Conservation (phyloP, 2,797 vertebrate genomes). For the Nannoperca obscura region DNA sequence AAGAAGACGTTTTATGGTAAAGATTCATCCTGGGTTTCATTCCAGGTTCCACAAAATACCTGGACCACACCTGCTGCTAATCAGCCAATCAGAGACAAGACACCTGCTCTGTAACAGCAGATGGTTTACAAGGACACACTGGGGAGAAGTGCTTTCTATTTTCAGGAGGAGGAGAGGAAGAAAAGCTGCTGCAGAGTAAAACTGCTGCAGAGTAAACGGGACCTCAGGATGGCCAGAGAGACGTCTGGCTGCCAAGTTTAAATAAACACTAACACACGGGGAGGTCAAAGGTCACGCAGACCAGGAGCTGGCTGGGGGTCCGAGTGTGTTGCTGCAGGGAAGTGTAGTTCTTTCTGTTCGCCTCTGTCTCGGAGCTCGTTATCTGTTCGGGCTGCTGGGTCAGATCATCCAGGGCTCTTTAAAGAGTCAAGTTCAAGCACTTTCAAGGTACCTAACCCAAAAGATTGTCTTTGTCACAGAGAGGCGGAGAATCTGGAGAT, state of each 20-base stretch:
- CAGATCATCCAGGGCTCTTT: too few relatives aligned
- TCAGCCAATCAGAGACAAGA: background rate
- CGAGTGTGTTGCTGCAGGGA: too few relatives aligned
- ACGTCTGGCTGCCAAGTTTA: background rate
- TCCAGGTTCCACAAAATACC: background rate
- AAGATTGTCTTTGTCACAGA: too few relatives aligned
- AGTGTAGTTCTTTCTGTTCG: background rate
- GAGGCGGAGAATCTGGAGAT: background rate
- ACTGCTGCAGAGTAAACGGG: background rate
- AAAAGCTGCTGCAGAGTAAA: too few relatives aligned
- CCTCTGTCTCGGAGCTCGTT: slow-evolving; percentile 37
- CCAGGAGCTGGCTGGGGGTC: too few relatives aligned
- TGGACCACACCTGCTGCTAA: background rate
- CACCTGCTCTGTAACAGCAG: background rate
- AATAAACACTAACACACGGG: background rate
- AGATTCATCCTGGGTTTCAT: background rate
- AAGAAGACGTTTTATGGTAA: slow-evolving; percentile 23
- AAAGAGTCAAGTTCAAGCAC: too few relatives aligned
- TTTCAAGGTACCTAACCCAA: too few relatives aligned
- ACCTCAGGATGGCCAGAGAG: background rate
- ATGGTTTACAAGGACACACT: too few relatives aligned
- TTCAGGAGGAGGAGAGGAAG: too few relatives aligned
- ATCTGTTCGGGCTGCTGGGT: background rate
- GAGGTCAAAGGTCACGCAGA: slow-evolving; percentile 33
- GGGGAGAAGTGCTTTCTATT: too few relatives aligned